phyloP scores from a whole-genome alignment of 2,888 invertebrate genomes.

The Alcis repandata region DNA sequence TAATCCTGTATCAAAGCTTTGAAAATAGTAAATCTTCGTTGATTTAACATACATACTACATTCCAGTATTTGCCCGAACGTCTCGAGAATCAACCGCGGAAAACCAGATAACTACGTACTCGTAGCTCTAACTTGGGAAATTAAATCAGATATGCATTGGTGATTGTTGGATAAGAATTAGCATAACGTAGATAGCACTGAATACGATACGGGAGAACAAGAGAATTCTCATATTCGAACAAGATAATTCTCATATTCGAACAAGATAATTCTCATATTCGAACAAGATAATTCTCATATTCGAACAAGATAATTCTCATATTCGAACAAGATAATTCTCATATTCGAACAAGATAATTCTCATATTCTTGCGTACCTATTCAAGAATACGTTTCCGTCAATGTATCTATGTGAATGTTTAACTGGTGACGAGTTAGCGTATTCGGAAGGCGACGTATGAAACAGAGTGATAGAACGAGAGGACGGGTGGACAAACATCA shows the following conservation, averaged over 20 bases:
- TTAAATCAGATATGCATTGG: slow-evolving; percentile 18
- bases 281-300: slow-evolving; percentile 6
- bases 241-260: slow-evolving; percentile 5
- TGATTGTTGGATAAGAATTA: slow-evolving; percentile 15
- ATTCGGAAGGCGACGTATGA: not conserved
- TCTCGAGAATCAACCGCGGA: not conserved
- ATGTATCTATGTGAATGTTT: slow-evolving; percentile 3
- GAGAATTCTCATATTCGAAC: slow-evolving; percentile 8
- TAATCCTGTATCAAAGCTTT: too few relatives aligned
- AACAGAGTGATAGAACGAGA: too few relatives aligned
- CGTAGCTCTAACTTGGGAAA: not conserved
- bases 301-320: slow-evolving; percentile 8
- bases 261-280: slow-evolving; percentile 7
- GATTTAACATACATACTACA: too few relatives aligned
- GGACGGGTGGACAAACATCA: too few relatives aligned
- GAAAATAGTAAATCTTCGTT: too few relatives aligned
- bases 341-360: slow-evolving; percentile 5
- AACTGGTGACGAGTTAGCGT: slow-evolving; percentile 2
- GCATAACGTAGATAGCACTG: too few relatives aligned
- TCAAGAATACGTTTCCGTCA: slow-evolving; percentile 1
- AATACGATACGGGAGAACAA: not conserved
- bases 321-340: slow-evolving; percentile 7
- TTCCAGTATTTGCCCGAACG: too few relatives aligned
- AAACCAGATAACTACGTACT: not conserved
- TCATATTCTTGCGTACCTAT: slow-evolving; percentile 20